Base-by-base conservation (phyloP, 2,113 vertebrate species). In the Brachypodius melanocephalos region DNA sequence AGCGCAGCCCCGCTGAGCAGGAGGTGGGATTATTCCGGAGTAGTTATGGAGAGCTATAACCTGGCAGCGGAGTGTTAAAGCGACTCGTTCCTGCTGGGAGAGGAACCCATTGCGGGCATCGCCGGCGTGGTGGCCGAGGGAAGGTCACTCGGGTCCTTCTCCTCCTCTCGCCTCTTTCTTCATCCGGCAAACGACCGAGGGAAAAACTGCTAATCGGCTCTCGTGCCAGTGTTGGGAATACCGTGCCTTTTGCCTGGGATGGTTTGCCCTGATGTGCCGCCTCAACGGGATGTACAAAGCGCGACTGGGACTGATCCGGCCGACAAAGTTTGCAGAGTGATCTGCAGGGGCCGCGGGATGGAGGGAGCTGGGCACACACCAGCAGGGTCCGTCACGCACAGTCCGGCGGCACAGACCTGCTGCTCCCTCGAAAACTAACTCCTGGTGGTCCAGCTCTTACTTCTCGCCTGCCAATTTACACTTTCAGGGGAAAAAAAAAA, bases 171-270 rank as follows among this genome's bases (percentile, higher is more conserved):
- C 46, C 36, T 59, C 55, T 84, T 90, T 72, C 84, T 93, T 55
- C 90, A 54, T 85, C 63, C 66, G 82, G 77, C 34, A 61, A 93
- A 73, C n/a, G 18, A 48, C 74, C 38, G 83, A 78, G 77, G 73
- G 62, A 71, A 52, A 66, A 89, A 93, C 75, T 57, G 57, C 32
- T 26, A 32, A 26, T 48, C 8, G 10, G 62, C 80, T 78, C 62
- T 79, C 79, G 38, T 38, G 91, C 62, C 87, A 45, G 88, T 34
- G 59, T 52, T 90, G 88, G 97, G 83, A 95, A 97, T 96, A 93
- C 83, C 17, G 96, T 97, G 95, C 94, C 93, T 97, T 97, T 95
- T 88, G 85, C 83, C 85, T 88, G 86, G 91, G 79, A 95, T 95
- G 78, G 8, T 89, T 92, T 65, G 51, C 75, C 58, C 84, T 6